Conservation (phyloP, 2,797 vertebrate genomes). For the Cirrhinus molitorella region DNA sequence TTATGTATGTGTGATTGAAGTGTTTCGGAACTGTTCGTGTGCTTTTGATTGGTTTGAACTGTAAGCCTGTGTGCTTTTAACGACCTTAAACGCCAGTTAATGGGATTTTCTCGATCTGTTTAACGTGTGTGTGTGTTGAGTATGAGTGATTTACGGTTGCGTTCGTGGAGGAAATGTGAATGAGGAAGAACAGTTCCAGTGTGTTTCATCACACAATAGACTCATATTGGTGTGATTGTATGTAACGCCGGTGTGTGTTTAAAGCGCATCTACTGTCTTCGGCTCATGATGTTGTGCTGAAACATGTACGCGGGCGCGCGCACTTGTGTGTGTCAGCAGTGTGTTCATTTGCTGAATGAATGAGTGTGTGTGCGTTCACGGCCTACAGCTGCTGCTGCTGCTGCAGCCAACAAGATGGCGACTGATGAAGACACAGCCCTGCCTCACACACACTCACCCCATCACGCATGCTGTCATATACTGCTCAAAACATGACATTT, state of each 20-base stretch:
- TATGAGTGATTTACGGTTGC: slow-evolving; percentile 26
- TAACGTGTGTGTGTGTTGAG: slow-evolving; percentile 67
- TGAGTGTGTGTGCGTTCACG: slow-evolving; percentile 84
- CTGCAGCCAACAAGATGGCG: slow-evolving; percentile 98
- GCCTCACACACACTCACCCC: slow-evolving; percentile 25
- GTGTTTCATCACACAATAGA: neutral
- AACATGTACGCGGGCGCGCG: neutral
- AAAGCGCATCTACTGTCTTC: slow-evolving; percentile 1
- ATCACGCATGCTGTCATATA: slow-evolving; percentile 26
- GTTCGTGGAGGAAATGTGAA: slow-evolving; percentile 54
- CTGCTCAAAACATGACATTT: neutral
- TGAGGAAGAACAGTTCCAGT: slow-evolving; percentile 27
- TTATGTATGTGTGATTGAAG: neutral
- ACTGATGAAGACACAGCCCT: slow-evolving; percentile 69
- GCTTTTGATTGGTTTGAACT: slow-evolving; percentile 52
- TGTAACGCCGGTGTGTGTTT: neutral
- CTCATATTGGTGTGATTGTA: neutral
- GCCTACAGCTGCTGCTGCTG: slow-evolving; percentile 75
- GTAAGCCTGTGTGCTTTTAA: slow-evolving; percentile 67
- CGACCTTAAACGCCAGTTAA: slow-evolving; percentile 66
- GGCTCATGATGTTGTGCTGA: neutral
- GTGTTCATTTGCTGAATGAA: neutral
- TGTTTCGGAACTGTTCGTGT: neutral
- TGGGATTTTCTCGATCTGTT: slow-evolving; percentile 77
- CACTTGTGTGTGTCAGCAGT: neutral